Conservation (phyloP, 2,113 vertebrate species). For the Indri indri region DNA sequence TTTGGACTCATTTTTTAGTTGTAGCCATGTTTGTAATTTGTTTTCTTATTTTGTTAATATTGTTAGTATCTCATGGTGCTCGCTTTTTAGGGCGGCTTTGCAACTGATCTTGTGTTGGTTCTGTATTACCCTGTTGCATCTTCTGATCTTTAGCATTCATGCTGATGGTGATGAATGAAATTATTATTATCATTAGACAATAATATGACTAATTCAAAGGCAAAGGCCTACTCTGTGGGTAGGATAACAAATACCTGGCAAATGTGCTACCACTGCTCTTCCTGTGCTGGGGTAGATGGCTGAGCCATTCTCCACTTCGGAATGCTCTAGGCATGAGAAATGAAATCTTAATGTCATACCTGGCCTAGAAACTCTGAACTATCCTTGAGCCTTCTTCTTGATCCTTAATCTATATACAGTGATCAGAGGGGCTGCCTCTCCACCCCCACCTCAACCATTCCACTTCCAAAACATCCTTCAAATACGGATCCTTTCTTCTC, state of each 20-base stretch:
- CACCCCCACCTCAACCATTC: background rate
- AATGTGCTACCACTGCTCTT: background rate
- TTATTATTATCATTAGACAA: background rate
- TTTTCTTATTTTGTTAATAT: background rate
- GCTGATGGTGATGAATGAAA: background rate
- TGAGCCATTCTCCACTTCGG: background rate
- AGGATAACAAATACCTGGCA: background rate
- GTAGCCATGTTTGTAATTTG: fast-evolving
- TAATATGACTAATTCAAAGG: background rate
- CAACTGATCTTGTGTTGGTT: background rate
- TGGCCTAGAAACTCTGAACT: background rate
- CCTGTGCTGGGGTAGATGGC: background rate
- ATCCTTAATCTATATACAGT: background rate
- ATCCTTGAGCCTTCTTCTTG: background rate
- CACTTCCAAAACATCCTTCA: background rate
- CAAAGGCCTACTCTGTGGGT: background rate
- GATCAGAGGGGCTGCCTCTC: background rate
- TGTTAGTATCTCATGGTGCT: background rate
- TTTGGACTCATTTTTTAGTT: background rate
- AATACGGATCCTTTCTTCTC: background rate
- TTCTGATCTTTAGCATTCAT: background rate
- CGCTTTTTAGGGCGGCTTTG: background rate
- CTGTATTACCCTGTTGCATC: background rate
- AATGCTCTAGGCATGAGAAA: background rate
- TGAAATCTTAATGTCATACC: background rate